Evolutionary conservation across 2,797 vertebrate genomes (phyloP).

Genomic region (Alectoris magna): DNA sequence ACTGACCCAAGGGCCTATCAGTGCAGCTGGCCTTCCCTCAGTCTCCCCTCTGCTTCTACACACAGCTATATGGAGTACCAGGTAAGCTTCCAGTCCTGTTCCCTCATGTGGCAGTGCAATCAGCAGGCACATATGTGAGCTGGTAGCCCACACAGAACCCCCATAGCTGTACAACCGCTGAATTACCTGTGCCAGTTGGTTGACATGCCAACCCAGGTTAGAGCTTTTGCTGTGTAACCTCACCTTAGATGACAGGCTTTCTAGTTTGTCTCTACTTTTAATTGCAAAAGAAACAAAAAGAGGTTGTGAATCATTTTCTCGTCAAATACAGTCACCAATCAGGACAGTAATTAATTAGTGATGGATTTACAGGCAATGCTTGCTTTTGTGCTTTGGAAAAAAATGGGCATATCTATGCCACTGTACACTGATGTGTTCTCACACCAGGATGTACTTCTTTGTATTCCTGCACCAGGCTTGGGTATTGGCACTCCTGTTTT

Average conservation of each 20-base stretch:
- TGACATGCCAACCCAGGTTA: neutral
- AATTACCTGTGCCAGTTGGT: neutral
- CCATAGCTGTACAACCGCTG: neutral
- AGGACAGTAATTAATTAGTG: neutral
- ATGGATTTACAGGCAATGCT: neutral
- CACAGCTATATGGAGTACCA: neutral
- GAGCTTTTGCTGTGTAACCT: neutral
- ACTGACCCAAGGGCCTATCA: fast-evolving
- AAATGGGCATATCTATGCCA: neutral
- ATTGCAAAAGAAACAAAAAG: neutral
- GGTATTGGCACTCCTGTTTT: neutral
- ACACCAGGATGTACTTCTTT: neutral
- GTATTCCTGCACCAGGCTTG: neutral
- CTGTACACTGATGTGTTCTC: neutral
- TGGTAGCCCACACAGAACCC: neutral
- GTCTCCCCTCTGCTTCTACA: neutral
- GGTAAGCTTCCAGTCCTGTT: neutral
- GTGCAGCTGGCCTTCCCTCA: neutral
- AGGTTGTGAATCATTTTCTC: neutral
- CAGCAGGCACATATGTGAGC: fast-evolving
- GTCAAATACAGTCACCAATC: neutral
- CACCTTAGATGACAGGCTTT: neutral
- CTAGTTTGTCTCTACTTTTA: neutral
- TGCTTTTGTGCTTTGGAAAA: slow-evolving; percentile 18
- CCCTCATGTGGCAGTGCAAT: neutral